Base-by-base conservation (phyloP, 2,888 invertebrate species). In the Odiellus spinosus region DNA sequence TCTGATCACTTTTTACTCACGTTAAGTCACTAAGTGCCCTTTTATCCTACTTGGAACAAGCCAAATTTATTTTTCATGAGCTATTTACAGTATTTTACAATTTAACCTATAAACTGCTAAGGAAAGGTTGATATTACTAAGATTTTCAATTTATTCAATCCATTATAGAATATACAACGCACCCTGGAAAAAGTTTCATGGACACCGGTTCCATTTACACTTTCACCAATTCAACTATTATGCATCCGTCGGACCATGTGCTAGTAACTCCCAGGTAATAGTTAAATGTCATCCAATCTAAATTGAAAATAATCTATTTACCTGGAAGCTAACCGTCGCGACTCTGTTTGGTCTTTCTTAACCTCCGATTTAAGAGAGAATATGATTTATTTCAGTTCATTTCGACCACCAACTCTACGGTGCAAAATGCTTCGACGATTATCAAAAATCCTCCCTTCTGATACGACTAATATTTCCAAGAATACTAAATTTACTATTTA, bases 221-320 rank as follows among this genome's bases (percentile, higher is more conserved):
- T 14, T 55, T 48, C 36, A 56, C 56, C 10, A 56, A 83, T 61
- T 83, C 88, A 62, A 83, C 80, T 51, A 84, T 90, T 14, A 73
- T 85, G 67, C 88, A 88, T 68, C 88, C 88, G 1, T 85, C 85
- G 63, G 87, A 87, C 65, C 80, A 80, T 47, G 78, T 77, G 47
- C 73, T 74, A 52, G 77, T 79, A 10, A 75, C 76, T 36, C 68
- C 73, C 33, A 54, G 55, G 57, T 54, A 41, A 32, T 39, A 42
- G 19, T 43, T 17, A n/a, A 43, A 8, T 32, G 10, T 33, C 8
- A 17, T 20, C 12, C 35, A 21, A 10, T 42, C n/a, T 42, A 21
- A 21, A n/a, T 17, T n/a, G 18, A 40, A 39, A 15, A 11, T 39
- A 12, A 15, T 12, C 3, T 15, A 15, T 14, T 39, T 11, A 14